Evolutionary conservation across 2,888 invertebrate species (phyloP).

Genomic region (Eupithecia tripunctaria): DNA sequence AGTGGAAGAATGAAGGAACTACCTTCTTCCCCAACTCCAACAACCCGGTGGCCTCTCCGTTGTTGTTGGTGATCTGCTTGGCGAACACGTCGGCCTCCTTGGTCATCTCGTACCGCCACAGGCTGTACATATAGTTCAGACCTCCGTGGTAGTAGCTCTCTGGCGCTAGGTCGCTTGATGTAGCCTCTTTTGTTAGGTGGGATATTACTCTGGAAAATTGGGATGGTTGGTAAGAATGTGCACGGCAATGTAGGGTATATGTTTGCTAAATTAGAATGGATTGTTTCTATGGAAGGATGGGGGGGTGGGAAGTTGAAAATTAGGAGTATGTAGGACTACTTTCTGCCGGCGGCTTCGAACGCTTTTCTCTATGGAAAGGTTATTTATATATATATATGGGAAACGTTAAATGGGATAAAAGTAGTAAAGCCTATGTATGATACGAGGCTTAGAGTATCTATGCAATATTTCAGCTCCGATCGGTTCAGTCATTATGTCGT

Average conservation of each 20-base stretch:
- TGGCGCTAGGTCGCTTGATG: conserved; percentile 58
- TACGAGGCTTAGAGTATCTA: too few species aligned
- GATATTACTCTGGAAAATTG: conserved; percentile 59
- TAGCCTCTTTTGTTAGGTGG: conserved; percentile 52
- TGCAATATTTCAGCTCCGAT: too few species aligned
- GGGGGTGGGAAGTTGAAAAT: too few species aligned
- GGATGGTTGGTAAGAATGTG: not conserved
- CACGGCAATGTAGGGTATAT: not conserved
- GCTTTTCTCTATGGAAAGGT: too few species aligned
- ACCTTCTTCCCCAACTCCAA: conserved; percentile 77
- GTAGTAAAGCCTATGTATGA: too few species aligned
- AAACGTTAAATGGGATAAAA: too few species aligned
- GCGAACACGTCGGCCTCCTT: conserved; percentile 87
- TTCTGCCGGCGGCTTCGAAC: too few species aligned
- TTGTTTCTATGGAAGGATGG: too few species aligned
- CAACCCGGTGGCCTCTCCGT: conserved; percentile 77
- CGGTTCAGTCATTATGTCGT: too few species aligned
- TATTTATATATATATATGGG: too few species aligned
- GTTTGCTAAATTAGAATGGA: not conserved
- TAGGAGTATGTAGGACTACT: too few species aligned
- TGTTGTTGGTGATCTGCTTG: conserved; percentile 86
- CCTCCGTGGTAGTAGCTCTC: conserved; percentile 68
- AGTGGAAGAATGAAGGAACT: too few species aligned
- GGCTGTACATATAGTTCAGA: conserved; percentile 83
- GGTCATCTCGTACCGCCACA: conserved; percentile 92